A percentile compares a stretch with the other conserved stretches of the same genome.
Evolutionary conservation across 2,113 vertebrate species (phyloP).

Genomic region (Alethe castanea): DNA sequence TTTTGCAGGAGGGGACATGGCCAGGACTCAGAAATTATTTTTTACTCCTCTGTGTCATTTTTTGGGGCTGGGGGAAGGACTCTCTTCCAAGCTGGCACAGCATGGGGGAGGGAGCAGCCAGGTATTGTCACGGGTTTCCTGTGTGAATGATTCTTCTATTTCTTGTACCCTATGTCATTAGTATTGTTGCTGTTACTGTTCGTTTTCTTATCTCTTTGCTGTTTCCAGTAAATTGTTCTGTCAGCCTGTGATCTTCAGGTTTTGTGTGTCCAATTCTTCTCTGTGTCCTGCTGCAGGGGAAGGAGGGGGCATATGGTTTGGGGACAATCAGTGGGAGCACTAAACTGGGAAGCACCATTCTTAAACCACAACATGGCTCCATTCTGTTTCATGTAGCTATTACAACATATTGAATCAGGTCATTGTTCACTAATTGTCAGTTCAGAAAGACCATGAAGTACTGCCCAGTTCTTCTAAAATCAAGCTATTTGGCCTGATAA

Average conservation of each 20-base stretch:
- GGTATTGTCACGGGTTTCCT: too few species aligned
- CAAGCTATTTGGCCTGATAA: not conserved
- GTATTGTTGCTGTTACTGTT: not conserved
- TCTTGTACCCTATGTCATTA: not conserved
- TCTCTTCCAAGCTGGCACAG: rapidly evolving
- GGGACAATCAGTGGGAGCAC: not conserved
- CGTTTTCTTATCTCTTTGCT: rapidly evolving
- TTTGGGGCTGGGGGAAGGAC: not conserved
- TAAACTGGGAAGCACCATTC: not conserved
- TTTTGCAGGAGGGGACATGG: not conserved
- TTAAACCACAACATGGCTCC: not conserved
- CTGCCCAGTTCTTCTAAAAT: not conserved
- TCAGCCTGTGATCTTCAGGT: not conserved
- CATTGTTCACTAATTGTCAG: not conserved
- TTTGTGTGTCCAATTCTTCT: not conserved
- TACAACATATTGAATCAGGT: not conserved
- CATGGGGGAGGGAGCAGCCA: too few species aligned
- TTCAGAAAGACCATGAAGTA: not conserved
- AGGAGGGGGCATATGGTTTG: not conserved
- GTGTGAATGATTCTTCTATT: not conserved
- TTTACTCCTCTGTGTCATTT: not conserved
- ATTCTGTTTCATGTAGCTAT: not conserved
- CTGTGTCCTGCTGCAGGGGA: not conserved
- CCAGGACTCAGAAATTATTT: not conserved
- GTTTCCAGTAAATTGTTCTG: not conserved